Evolutionary conservation across 2,797 vertebrate species (phyloP).

Genomic region (Loriculus beryllinus): DNA sequence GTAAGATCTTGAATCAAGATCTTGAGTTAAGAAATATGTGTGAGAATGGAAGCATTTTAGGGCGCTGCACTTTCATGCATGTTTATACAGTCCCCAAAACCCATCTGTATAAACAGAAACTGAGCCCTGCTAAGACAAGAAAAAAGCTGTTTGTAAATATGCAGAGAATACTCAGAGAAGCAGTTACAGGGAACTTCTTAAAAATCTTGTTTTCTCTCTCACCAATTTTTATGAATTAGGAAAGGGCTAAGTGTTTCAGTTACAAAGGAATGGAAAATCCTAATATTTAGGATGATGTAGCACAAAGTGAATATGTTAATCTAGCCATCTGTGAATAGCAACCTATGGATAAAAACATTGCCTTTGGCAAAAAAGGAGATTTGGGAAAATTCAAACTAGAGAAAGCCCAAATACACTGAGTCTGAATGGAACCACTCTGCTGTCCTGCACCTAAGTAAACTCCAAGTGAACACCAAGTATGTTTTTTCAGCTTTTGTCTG

Average conservation of each 20-base stretch:
- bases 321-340: not conserved
- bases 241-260: not conserved
- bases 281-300: not conserved
- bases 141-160: not conserved
- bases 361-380: not conserved
- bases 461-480: not conserved
- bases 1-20: not conserved
- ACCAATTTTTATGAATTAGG: not conserved
- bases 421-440: not conserved
- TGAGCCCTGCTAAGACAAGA: not conserved
- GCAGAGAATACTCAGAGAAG: not conserved
- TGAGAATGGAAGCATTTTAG: not conserved
- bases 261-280: not conserved
- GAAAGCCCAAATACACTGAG: not conserved
- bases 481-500: conserved; percentile 58
- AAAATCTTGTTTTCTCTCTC: not conserved
- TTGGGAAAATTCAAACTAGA: not conserved
- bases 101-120: not conserved
- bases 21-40: accelerated
- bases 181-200: not conserved
- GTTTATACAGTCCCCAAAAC: not conserved
- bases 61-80: not conserved
- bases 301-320: not conserved
- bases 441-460: conserved; percentile 17
- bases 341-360: not conserved